Evolutionary conservation across 2,888 invertebrate genomes (phyloP).

Genomic region (Latrodectus elegans): DNA sequence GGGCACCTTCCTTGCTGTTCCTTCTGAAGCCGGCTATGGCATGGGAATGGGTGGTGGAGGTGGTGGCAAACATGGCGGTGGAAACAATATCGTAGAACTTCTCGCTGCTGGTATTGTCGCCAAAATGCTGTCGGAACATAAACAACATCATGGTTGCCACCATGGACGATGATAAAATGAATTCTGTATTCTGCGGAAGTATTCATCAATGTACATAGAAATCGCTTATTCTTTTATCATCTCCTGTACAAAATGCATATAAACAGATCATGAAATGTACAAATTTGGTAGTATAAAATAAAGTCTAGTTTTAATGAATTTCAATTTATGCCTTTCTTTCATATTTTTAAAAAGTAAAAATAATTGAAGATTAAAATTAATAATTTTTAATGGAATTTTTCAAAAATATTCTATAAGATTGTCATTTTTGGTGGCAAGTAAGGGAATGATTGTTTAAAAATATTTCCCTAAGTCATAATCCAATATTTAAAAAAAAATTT

Average conservation of each 20-base stretch:
- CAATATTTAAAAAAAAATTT: too few species aligned
- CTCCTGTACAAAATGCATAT: slow-evolving; percentile 13
- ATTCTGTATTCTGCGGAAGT: background rate
- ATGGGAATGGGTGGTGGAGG: background rate
- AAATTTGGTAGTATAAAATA: background rate
- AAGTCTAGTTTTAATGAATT: background rate
- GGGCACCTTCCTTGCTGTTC: slow-evolving; percentile 16
- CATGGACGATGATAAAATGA: slow-evolving; percentile 23
- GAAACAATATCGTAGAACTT: slow-evolving; percentile 49
- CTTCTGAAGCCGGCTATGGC: background rate
- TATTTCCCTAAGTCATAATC: too few species aligned
- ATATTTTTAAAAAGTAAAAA: too few species aligned
- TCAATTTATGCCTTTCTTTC: too few species aligned
- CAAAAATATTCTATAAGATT: too few species aligned
- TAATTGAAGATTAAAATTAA: too few species aligned
- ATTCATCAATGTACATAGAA: background rate
- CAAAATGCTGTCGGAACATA: slow-evolving; percentile 57
- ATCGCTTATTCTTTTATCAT: background rate
- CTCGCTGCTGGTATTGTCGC: slow-evolving; percentile 59
- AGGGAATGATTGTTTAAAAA: too few species aligned
- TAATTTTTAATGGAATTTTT: too few species aligned
- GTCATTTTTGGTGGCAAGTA: too few species aligned
- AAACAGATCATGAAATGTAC: background rate
- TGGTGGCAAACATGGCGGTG: slow-evolving; percentile 6
- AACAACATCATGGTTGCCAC: slow-evolving; percentile 42